Conservation (phyloP, 2,797 vertebrate species). For the Schizothorax lantsangensis region DNA sequence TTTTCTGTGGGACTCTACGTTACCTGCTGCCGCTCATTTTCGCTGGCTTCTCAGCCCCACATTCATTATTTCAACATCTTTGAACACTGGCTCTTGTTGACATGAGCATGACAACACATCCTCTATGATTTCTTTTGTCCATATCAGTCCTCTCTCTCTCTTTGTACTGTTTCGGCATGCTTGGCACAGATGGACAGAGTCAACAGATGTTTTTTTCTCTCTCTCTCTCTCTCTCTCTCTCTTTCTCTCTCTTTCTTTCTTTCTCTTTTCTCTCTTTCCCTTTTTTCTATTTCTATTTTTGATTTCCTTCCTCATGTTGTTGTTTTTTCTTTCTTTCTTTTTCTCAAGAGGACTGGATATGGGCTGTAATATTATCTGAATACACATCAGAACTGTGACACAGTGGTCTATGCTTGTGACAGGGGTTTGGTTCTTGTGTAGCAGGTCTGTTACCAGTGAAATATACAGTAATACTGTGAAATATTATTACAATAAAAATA, state of each 20-base stretch:
- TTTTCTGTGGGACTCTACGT: conserved; percentile 72
- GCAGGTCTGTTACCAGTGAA: not conserved
- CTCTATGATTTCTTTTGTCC: conserved; percentile 51
- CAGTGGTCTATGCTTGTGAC: not conserved
- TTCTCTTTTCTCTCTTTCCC: conserved; percentile 27
- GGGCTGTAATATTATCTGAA: conserved; percentile 23
- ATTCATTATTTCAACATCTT: conserved; percentile 67
- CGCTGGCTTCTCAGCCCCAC: conserved; percentile 43
- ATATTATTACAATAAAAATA: not conserved
- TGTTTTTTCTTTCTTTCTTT: not conserved
- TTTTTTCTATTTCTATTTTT: conserved; percentile 45
- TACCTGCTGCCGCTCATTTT: conserved; percentile 58
- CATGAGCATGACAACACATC: conserved; percentile 65
- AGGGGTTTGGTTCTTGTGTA: not conserved
- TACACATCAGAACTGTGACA: not conserved
- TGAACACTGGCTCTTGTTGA: conserved; percentile 70
- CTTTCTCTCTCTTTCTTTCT: not conserved
- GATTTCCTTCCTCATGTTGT: not conserved
- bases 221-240: conserved; percentile 44
- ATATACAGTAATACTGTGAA: not conserved
- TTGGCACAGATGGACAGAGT: conserved; percentile 74
- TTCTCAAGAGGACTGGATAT: conserved; percentile 67
- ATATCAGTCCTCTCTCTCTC: conserved; percentile 54
- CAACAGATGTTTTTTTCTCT: conserved; percentile 77
- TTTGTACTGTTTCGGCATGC: conserved; percentile 60